Conservation (phyloP, 2,113 vertebrate species). For the Microtus montanus region DNA sequence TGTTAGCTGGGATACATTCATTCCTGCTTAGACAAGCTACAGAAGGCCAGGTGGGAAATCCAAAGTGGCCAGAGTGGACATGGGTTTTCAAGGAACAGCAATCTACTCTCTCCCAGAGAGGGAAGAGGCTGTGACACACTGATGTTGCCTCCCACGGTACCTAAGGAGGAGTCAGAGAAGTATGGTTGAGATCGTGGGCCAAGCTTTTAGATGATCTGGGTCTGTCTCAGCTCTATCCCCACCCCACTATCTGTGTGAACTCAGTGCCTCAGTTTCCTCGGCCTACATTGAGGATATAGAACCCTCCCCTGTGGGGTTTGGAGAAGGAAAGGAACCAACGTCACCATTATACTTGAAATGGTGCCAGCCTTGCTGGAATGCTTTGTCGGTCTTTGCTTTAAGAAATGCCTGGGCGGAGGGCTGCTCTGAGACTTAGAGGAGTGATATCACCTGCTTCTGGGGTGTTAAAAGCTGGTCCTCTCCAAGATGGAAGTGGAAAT, state of each 20-base stretch:
- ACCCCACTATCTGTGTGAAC: not conserved
- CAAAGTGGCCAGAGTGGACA: not conserved
- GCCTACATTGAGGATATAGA: no score
- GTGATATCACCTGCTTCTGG: not conserved
- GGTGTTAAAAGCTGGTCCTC: not conserved
- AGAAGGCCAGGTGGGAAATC: not conserved
- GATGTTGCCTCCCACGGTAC: accelerated
- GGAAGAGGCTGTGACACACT: no score
- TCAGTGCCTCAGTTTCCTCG: not conserved
- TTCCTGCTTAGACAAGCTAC: not conserved
- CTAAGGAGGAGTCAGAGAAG: not conserved
- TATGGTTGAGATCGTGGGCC: not conserved
- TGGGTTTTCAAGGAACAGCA: not conserved
- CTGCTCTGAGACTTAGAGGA: not conserved
- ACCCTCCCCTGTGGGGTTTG: not conserved
- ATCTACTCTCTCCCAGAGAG: not conserved
- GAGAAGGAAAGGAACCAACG: not conserved
- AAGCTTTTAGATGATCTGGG: not conserved
- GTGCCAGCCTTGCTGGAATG: not conserved
- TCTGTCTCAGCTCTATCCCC: not conserved
- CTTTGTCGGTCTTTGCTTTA: not conserved
- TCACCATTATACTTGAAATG: not conserved
- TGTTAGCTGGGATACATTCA: not conserved
- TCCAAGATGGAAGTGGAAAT: not conserved
- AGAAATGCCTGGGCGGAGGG: not conserved